phyloP scores from a whole-genome alignment of 2,113 vertebrate species.

The Kryptolebias marmoratus region DNA sequence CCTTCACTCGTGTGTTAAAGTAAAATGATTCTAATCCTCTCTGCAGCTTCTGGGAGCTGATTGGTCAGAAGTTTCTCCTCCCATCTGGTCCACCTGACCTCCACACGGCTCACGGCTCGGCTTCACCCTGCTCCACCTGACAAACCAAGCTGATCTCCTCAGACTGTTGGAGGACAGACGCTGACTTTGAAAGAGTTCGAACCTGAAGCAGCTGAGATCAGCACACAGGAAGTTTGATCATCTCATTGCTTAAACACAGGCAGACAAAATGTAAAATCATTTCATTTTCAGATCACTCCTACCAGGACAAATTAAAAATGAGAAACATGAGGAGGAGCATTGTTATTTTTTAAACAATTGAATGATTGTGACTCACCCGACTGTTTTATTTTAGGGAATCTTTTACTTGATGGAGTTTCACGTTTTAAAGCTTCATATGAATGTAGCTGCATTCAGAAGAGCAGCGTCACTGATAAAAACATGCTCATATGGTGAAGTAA shows the following conservation, averaged over 20 bases:
- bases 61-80: conserved; percentile 7
- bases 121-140: conserved; percentile 40
- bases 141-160: conserved; percentile 57
- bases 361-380: neutral
- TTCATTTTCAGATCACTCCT: no score
- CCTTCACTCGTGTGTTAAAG: no score
- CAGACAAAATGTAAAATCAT: neutral
- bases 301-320: no score
- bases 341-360: no score
- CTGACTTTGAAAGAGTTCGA: neutral
- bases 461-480: neutral
- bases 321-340: neutral
- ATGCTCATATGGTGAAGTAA: neutral
- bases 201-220: neutral
- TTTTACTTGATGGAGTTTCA: neutral
- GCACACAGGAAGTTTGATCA: neutral
- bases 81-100: conserved; percentile 8
- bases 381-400: neutral
- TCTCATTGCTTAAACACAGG: no score
- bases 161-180: conserved; percentile 15
- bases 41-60: neutral
- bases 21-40: neutral
- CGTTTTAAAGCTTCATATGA: neutral
- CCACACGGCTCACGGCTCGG: neutral
- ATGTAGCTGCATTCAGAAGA: neutral